Evolutionary conservation across 2,888 invertebrate genomes (phyloP), one percentile per base, ranked within the genome.

Genomic region (Lasioglossum leucozonium): DNA sequence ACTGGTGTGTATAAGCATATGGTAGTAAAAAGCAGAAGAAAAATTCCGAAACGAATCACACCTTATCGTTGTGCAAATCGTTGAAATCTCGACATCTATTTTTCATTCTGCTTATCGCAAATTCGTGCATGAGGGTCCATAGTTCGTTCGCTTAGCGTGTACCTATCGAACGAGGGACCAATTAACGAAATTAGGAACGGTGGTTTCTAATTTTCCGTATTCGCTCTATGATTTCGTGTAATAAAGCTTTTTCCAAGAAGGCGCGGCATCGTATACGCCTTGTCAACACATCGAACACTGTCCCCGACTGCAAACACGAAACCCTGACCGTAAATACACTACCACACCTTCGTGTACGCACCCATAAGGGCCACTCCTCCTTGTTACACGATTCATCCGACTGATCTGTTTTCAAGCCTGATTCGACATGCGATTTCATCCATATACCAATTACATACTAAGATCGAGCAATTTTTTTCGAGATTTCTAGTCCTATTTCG

Each of bases 231-330:
- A 69, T 69, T 69, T 69, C 5, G 13, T 55, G 77, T 26, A 72
- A 16, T 18, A 79, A 81, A 69, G 16, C 71, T 81, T 71, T 75
- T 86, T 89, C 79, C 22, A 51, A 22, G 34, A 84, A 84, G 90
- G 90, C 73, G 90, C 77, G 90, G 88, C 83, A 26, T 90, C 79
- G 81, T 86, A 79, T 86, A 82, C 72, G 67, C 34, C 37, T 69
- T 85, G 83, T 90, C 87, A 77, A 75, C 71, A 62, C 71, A 86
- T 87, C 10, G 81, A 78, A 81, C 83, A 30, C 84, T 72, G 82
- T 89, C 86, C 75, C 72, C 81, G 81, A 81, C 89, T 37, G 82
- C 86, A 86, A 87, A 90, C 90, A 85, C 82, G 80, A 79, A 77
- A 79, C 42, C 67, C 16, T 42, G 69, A 62, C 51, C 42, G 75